Base-by-base conservation (phyloP, 2,797 vertebrate genomes). In the Anguilla marmorata region DNA sequence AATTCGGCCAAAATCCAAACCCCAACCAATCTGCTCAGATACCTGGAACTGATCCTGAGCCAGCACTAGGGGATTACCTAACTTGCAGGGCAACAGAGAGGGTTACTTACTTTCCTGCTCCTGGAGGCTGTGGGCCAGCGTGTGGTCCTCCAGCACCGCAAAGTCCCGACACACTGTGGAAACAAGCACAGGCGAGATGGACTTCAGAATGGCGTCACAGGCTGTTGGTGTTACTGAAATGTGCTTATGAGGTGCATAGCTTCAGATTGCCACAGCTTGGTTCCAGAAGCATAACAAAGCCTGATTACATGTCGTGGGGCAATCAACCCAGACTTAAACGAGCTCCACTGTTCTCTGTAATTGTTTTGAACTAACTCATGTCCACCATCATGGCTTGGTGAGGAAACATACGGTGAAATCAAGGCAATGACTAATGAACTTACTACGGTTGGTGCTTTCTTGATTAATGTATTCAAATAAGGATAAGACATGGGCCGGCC, bases 101-200 rank as follows among this genome's bases (percentile, higher is more conserved):
- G 48, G 54, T 33, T 91, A 97, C 96, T 96, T 94, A 97, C 96
- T 97, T 87, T 97, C 96, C 86, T 97, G 96, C 56, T 97, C 96
- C 91, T 97, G 96, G 76, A 97, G 94, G 83, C 91, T 97, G 89
- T 97, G 94, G 24, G 96, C 96, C 93, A 97, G 92, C 11, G 95
- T 96, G 90, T 96, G 96, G 92, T 97, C 96, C 91, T 97, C 96
- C 84, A 96, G 87, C 76, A 97, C 95, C 16, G 96, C 96, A 0
- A 97, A 97, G 89, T 96, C 96, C 89, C 96, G 93, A 88, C 96
- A 96, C 27, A 97, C 96, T 97, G 90, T 0, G 21, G n/a, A 89
- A 86, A 30, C 41, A 50, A 84, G 1, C 41, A 24, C 30, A 56
- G 21, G 37, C 19, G 16, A 9, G 41, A 14, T 16, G 41, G 45